Percentiles rank a stretch among this genome's conserved stretches.
Conservation (phyloP, 2,888 invertebrate genomes). For the Rotaria magnacalcarata region DNA sequence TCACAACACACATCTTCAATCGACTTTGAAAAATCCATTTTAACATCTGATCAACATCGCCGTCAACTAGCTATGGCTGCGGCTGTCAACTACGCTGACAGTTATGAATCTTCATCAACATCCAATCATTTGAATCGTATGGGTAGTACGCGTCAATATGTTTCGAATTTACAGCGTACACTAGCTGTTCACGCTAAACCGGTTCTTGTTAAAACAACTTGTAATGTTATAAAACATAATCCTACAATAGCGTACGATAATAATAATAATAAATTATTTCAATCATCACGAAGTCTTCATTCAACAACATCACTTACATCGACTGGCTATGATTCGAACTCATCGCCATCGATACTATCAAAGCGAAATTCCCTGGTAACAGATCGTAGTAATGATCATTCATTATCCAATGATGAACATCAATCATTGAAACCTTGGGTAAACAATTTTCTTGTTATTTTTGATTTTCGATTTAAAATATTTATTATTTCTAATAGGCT, state of each 20-base stretch:
- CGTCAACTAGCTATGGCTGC: not conserved
- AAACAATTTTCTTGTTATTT: not conserved
- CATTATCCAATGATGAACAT: not conserved
- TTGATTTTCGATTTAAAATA: not conserved
- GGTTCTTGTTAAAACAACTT: not conserved
- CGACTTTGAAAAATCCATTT: not conserved
- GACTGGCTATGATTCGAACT: constrained; percentile 25
- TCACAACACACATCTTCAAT: not conserved
- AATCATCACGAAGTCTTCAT: not conserved
- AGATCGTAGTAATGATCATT: not conserved
- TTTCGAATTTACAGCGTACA: not conserved
- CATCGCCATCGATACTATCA: not conserved
- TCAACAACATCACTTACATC: not conserved
- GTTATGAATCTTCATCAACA: not conserved
- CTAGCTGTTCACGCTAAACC: not conserved
- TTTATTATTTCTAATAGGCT: not conserved
- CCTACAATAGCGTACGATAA: not conserved
- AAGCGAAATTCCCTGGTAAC: not conserved
- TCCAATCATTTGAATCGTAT: not conserved
- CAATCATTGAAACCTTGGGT: not conserved
- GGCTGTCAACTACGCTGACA: not conserved
- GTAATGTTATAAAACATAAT: not conserved
- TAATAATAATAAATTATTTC: not conserved
- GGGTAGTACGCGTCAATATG: constrained; percentile 25
- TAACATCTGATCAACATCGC: not conserved